Evolutionary conservation across 64 coral and sea anemone genomes (phyloP).

Genomic region (Actinia tenebrosa): DNA sequence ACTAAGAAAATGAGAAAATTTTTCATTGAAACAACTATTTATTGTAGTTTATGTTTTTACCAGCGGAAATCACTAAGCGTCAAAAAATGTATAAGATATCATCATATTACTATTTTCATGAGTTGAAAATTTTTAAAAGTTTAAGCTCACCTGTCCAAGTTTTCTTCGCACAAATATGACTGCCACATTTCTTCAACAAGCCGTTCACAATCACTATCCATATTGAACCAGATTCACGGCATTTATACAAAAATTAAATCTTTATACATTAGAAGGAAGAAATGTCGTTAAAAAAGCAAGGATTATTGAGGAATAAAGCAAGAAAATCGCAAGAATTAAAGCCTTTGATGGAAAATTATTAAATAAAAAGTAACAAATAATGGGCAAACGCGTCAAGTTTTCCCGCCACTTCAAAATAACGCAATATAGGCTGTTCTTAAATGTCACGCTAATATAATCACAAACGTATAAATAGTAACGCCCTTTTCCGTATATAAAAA

Average conservation of each 20-base stretch:
- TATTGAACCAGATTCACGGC: neutral
- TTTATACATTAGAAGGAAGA: neutral
- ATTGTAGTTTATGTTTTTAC: too few relatives aligned
- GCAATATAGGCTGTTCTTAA: neutral
- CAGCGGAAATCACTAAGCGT: neutral
- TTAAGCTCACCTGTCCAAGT: neutral
- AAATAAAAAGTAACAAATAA: neutral
- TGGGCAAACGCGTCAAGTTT: conserved; percentile 4
- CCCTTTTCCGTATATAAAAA: neutral
- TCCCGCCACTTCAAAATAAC: neutral
- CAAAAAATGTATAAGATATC: neutral
- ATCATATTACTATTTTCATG: too few relatives aligned
- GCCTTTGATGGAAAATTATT: neutral
- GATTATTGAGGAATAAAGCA: neutral
- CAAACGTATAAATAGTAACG: neutral
- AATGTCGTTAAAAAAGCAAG: neutral
- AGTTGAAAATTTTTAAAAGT: neutral
- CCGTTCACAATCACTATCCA: conserved; percentile 1
- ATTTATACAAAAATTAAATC: neutral
- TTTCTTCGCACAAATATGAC: conserved; percentile 17
- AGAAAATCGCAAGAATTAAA: neutral
- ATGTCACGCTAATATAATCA: neutral
- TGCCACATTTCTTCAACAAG: conserved; percentile 22
- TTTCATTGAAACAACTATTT: neutral
- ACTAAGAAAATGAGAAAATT: neutral